phyloP scores from a whole-genome alignment of 2,113 vertebrate genomes.

The Tenebrosternarchus preto region DNA sequence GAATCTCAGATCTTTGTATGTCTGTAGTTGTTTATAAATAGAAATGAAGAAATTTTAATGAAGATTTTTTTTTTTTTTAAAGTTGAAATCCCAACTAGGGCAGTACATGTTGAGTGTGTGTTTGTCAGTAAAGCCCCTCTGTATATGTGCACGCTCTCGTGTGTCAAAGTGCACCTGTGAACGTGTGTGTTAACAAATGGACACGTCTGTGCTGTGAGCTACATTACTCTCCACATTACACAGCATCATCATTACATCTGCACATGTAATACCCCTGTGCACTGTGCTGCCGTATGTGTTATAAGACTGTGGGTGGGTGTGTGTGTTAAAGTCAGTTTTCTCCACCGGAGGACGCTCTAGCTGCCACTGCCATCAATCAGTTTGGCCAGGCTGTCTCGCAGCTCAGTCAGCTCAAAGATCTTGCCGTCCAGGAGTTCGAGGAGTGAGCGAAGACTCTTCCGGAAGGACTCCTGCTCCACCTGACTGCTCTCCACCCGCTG shows the following conservation, averaged over 20 bases:
- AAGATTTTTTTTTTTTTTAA: too few species aligned
- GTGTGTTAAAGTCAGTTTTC: slow-evolving; percentile 43
- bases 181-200: not conserved
- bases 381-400: slow-evolving; percentile 90
- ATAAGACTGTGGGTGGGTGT: not conserved
- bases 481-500: slow-evolving; percentile 91
- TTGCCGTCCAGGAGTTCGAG: slow-evolving; percentile 95
- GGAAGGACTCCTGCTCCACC: slow-evolving; percentile 87
- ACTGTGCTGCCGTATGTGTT: too few species aligned
- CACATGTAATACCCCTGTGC: too few species aligned
- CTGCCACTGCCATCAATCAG: slow-evolving; percentile 81
- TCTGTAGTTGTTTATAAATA: not conserved
- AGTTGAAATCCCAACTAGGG: not conserved
- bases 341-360: slow-evolving; percentile 55
- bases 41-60: slow-evolving; percentile 32
- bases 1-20: not conserved
- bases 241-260: too few species aligned
- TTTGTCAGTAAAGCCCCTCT: slow-evolving; percentile 6
- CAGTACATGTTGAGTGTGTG: not conserved
- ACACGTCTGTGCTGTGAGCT: not conserved
- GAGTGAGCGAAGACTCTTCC: slow-evolving; percentile 90
- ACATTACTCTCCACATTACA: too few species aligned
- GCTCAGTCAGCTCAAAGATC: slow-evolving; percentile 95
- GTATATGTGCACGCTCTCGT: slow-evolving; percentile 25
- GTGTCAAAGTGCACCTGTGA: slow-evolving; percentile 27